Percentiles rank a stretch among this genome's conserved stretches.
Conservation (phyloP, 2,113 vertebrate genomes). For the Eulemur macaco region DNA sequence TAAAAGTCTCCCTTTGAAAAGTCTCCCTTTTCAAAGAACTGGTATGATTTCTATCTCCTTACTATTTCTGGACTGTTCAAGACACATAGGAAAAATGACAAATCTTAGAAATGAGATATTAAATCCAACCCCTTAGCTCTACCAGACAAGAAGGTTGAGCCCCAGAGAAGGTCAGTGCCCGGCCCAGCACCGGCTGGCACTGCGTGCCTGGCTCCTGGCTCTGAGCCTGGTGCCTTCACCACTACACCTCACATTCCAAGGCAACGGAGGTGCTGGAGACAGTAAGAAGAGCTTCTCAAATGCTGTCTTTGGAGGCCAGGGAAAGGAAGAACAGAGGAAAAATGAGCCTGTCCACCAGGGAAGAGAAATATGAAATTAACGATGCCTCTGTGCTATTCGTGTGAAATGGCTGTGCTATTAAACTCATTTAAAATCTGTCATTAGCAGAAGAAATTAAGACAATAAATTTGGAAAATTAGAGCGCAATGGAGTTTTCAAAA, state of each 20-base stretch:
- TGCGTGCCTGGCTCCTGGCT: background rate
- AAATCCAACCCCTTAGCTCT: background rate
- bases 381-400: background rate
- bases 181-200: rapidly evolving
- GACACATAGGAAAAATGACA: background rate
- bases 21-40: background rate
- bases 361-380: conserved; percentile 33
- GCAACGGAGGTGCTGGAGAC: background rate
- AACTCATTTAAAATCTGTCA: conserved; percentile 47
- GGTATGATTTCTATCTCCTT: background rate
- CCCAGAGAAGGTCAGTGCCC: background rate
- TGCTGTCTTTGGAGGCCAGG: background rate
- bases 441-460: conserved; percentile 59
- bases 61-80: background rate
- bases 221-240: background rate
- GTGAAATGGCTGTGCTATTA: background rate
- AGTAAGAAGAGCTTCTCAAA: background rate
- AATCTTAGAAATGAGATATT: background rate
- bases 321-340: background rate
- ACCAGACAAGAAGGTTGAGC: background rate
- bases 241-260: background rate
- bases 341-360: background rate
- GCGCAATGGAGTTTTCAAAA: conserved; percentile 30
- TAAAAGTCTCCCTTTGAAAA: too few relatives aligned
- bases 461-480: conserved; percentile 59